Conservation (phyloP, 2,888 invertebrate genomes). For the Pristionchus mayeri region DNA sequence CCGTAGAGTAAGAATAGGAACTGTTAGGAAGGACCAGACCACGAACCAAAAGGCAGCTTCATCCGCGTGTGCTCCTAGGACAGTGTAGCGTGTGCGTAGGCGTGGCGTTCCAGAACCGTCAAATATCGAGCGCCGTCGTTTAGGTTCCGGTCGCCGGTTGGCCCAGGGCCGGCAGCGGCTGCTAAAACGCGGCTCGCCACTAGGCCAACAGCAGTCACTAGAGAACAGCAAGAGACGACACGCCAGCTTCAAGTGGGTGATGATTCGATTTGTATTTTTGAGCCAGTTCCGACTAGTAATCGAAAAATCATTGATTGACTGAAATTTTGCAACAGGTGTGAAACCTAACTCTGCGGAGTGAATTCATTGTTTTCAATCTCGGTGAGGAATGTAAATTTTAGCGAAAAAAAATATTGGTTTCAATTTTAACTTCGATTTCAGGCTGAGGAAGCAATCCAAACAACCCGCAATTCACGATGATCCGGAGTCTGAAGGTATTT, state of each 20-base stretch:
- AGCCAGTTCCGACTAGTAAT: too few species aligned
- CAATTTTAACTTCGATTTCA: slow-evolving; percentile 48
- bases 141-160: slow-evolving; percentile 69
- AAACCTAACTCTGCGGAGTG: too few species aligned
- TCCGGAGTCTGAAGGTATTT: slow-evolving; percentile 55
- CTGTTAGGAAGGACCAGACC: too few species aligned
- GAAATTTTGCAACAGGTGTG: too few species aligned
- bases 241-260: slow-evolving; percentile 63
- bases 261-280: too few species aligned
- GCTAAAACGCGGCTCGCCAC: slow-evolving; percentile 73
- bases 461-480: slow-evolving; percentile 61
- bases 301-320: too few species aligned
- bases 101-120: background rate
- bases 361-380: too few species aligned
- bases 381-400: too few species aligned
- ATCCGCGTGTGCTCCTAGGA: slow-evolving; percentile 9
- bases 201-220: slow-evolving; percentile 62
- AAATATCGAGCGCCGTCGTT: slow-evolving; percentile 7
- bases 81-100: slow-evolving; percentile 23
- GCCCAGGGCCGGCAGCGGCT: slow-evolving; percentile 75
- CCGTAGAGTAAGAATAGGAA: too few species aligned
- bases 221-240: slow-evolving; percentile 68
- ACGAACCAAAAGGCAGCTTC: too few species aligned
- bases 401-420: too few species aligned
- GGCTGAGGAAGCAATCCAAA: slow-evolving; percentile 68